phyloP scores from a whole-genome alignment of 2,888 invertebrate genomes.

The Margaritifera margaritifera region DNA sequence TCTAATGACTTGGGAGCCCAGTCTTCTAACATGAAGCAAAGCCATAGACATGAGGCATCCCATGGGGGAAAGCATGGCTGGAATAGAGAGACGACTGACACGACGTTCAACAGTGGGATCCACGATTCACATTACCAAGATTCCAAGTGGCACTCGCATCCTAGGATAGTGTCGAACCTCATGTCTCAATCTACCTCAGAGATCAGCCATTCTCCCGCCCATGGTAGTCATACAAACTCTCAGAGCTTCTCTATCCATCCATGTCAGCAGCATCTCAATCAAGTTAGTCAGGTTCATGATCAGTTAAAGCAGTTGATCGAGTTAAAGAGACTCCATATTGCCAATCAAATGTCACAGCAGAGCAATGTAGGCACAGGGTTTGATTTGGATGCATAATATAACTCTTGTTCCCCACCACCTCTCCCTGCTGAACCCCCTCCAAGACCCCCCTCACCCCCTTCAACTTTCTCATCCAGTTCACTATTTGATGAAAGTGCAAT shows the following conservation, averaged over 20 bases:
- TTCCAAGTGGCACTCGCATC: constrained; percentile 12
- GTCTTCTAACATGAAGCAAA: too few relatives aligned
- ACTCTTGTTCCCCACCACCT: constrained; percentile 29
- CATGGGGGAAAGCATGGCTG: too few relatives aligned
- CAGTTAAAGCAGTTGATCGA: constrained; percentile 16
- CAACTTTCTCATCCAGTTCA: constrained; percentile 33
- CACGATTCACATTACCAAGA: too few relatives aligned
- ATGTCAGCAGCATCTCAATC: background rate
- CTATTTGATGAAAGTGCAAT: background rate
- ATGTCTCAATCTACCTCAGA: constrained; percentile 17
- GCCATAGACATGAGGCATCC: too few relatives aligned
- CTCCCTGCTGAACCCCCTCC: constrained; percentile 36
- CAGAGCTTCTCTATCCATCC: background rate
- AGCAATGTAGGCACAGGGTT: background rate
- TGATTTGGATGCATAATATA: background rate
- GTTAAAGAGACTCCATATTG: constrained; percentile 13
- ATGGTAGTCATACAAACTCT: constrained; percentile 2
- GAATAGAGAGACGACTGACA: too few relatives aligned
- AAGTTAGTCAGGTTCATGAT: constrained; percentile 8
- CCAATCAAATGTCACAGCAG: constrained; percentile 10
- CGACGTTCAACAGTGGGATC: too few relatives aligned
- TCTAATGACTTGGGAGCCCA: too few relatives aligned
- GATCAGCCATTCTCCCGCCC: constrained; percentile 15
- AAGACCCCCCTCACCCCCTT: constrained; percentile 34
- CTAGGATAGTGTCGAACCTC: constrained; percentile 39